Base-by-base conservation (phyloP, 2,113 vertebrate species). In the Siniperca chuatsi region DNA sequence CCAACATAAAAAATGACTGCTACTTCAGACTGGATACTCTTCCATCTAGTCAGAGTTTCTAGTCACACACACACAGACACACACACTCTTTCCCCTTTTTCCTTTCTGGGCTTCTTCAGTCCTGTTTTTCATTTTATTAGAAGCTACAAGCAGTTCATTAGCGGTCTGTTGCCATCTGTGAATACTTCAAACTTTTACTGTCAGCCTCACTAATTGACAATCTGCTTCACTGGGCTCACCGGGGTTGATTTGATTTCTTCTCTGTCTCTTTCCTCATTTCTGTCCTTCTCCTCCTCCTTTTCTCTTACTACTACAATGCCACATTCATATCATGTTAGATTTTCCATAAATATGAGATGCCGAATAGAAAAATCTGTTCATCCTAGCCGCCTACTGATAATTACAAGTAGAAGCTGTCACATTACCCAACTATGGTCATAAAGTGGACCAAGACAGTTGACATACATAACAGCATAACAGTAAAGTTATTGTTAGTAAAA, bases 171-270 rank as follows among this genome's bases (percentile, higher is more conserved):
- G 23, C 85, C 80, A 90, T 88, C 79, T 90, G 75, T 90, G 89
- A 89, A 82, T 83, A 61, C 87, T 91, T 86, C 62, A 84, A 83
- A 91, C 87, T 88, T 91, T 85, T 77, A 82, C 90, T 85, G 85
- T 89, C 85, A 77, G 68, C 71, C 81, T 84, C 81, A 78, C 88
- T 91, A 83, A 85, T 87, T 84, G 88, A 90, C 83, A 90, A 69
- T 78, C 85, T 89, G 86, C 87, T 91, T 91, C 74, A 70, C 80
- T 86, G 83, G 48, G 79, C 83, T 89, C 54, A n/a, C 50, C 85
- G 46, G 73, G 82, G 88, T 90, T 74, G 71, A 87, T 87, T 86
- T 82, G 71, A 83, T 90, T 84, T 89, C 67, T 79, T 86, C 76
- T 82, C 78, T 70, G 37, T 69, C 66, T 78, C 10, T 78, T 87